A percentile compares a stretch with the other conserved stretches of the same genome.
Evolutionary conservation across 1,140 invertebrate species (phyloP).

Genomic region (Pogonomyrmex californicus): DNA sequence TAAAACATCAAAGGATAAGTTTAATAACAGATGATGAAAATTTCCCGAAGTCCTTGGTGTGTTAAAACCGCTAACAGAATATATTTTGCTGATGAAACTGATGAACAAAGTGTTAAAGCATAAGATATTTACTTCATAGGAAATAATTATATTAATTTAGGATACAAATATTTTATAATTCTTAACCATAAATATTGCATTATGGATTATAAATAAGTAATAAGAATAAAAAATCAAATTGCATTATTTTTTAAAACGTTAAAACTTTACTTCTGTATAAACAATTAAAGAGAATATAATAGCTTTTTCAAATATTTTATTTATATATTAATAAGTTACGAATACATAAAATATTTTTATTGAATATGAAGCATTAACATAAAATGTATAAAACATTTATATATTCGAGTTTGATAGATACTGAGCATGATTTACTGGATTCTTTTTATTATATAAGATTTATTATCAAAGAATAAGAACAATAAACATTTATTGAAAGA

Average conservation of each 20-base stretch:
- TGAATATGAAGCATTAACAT: no score
- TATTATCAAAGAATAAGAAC: neutral
- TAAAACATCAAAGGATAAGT: slow-evolving; percentile 32
- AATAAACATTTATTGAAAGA: no score
- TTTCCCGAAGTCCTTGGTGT: neutral
- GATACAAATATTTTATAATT: neutral
- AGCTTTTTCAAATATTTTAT: neutral
- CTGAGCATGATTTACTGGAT: neutral
- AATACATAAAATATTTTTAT: no score
- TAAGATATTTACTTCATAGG: neutral
- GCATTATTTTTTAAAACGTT: neutral
- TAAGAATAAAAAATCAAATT: neutral
- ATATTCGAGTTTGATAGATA: no score
- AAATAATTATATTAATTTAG: slow-evolving; percentile 1
- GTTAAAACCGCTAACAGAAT: slow-evolving; percentile 8
- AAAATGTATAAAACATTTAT: no score
- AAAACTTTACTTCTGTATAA: neutral
- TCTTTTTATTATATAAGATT: neutral
- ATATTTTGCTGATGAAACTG: no score
- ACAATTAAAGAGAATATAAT: neutral
- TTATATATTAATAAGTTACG: no score
- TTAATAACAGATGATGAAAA: slow-evolving; percentile 15
- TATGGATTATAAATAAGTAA: neutral
- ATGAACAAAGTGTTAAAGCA: neutral
- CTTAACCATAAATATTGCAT: neutral